These are phyloP conservation scores for Calidris pygmaea DNA, from an alignment of 2,113 vertebrate genomes.

Conservation along the genomic window DNA sequence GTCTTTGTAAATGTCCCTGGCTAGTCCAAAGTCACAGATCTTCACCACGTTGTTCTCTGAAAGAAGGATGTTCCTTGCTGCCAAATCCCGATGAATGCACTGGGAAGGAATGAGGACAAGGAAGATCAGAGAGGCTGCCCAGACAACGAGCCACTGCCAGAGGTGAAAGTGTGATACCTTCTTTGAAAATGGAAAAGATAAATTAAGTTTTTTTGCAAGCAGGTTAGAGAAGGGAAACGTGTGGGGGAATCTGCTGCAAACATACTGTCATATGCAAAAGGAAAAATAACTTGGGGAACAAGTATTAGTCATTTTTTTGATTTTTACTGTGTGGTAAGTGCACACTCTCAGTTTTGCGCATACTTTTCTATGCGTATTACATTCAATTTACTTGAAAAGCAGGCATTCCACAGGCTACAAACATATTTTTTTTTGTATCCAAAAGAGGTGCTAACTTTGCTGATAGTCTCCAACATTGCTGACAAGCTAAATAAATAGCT, in stretches of 20 bases:
- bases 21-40: constrained; percentile 94
- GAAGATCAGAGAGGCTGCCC: not conserved
- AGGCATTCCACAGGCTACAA: not conserved
- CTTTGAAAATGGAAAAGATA: not conserved
- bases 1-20: constrained; percentile 93
- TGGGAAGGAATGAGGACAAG: constrained; percentile 37
- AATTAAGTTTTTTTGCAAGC: rapidly evolving
- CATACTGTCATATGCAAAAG: not conserved
- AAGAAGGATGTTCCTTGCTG: constrained; percentile 91
- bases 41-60: constrained; percentile 95
- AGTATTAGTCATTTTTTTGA: not conserved
- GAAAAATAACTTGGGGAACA: not conserved
- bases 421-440: not conserved
- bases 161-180: not conserved
- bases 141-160: not conserved
- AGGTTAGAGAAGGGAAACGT: not conserved
- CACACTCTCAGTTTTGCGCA: not conserved
- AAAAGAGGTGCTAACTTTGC: not conserved
- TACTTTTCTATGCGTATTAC: rapidly evolving
- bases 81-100: constrained; percentile 93
- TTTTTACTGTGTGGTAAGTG: not conserved
- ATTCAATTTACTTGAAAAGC: not conserved
- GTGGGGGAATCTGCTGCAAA: not conserved
- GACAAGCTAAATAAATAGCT: not conserved
- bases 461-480: not conserved